Conservation (phyloP, 2,888 invertebrate species). For the Apoda limacodes region DNA sequence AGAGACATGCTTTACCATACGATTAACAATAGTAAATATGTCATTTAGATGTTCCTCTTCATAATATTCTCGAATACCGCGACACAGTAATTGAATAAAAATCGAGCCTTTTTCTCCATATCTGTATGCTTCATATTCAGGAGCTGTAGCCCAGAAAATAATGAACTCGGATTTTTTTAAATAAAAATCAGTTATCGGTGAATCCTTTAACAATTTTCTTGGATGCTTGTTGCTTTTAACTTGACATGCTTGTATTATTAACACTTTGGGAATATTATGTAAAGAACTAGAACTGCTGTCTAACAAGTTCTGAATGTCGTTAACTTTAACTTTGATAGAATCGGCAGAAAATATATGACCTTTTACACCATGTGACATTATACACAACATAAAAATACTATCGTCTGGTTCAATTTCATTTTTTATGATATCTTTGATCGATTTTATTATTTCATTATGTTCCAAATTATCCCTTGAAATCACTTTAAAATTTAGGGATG, state of each 20-base stretch:
- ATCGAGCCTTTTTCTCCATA: conserved; percentile 41
- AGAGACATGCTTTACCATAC: conserved; percentile 33
- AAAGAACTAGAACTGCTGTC: conserved; percentile 38
- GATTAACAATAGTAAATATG: conserved; percentile 48
- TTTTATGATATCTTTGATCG: conserved; percentile 36
- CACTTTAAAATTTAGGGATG: conserved; percentile 42
- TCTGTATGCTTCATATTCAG: conserved; percentile 52
- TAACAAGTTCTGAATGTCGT: conserved; percentile 44
- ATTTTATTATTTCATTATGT: conserved; percentile 35
- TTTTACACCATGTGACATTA: conserved; percentile 54
- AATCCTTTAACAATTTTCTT: conserved; percentile 36
- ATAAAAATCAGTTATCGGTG: conserved; percentile 26
- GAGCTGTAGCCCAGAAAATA: conserved; percentile 56
- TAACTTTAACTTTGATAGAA: conserved; percentile 48
- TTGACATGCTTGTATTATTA: conserved; percentile 58
- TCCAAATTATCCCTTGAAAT: conserved; percentile 36
- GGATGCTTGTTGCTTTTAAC: conserved; percentile 26
- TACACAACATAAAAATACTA: conserved; percentile 54
- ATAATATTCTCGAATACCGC: conserved; percentile 28
- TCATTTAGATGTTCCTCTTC: conserved; percentile 40
- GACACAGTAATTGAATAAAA: conserved; percentile 51
- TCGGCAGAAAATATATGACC: conserved; percentile 55
- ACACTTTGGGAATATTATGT: conserved; percentile 44
- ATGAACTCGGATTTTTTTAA: conserved; percentile 46
- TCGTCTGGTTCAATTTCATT: conserved; percentile 34